These are phyloP conservation scores for Sardina pilchardus DNA, from an alignment of 2,113 vertebrate genomes.

Conservation along the genomic window DNA sequence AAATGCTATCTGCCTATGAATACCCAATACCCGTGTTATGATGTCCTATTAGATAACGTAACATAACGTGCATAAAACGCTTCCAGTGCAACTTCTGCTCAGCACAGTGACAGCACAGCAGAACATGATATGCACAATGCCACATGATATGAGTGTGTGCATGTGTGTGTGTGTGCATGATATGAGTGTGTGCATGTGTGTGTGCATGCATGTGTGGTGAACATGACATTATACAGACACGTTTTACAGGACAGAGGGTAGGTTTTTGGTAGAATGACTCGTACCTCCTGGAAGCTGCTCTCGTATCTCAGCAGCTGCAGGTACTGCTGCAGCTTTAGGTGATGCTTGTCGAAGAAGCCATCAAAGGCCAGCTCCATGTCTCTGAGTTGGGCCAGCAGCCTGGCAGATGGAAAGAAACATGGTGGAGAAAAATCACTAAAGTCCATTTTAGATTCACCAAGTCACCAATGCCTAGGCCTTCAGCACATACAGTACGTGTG, in stretches of 20 bases:
- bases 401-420: slow-evolving; percentile 49
- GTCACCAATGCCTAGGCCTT: not conserved
- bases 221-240: too few relatives aligned
- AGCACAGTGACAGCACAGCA: not conserved
- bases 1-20: not conserved
- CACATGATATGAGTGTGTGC: not conserved
- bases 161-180: not conserved
- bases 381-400: slow-evolving; percentile 86
- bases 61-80: not conserved
- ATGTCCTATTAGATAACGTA: not conserved
- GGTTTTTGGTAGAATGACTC: not conserved
- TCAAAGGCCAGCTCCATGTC: slow-evolving; percentile 98
- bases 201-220: not conserved
- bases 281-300: slow-evolving; percentile 89
- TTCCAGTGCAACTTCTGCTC: not conserved
- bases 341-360: slow-evolving; percentile 97
- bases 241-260: not conserved
- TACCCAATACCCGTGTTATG: not conserved
- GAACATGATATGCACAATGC: too few relatives aligned
- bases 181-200: not conserved
- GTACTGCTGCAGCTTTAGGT: slow-evolving; percentile 93
- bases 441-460: not conserved
- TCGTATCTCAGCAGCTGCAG: slow-evolving; percentile 91
- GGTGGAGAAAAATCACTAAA: not conserved
- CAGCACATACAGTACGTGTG: not conserved